Base-by-base conservation (phyloP, 2,113 vertebrate genomes). In the Cyphomyrus discorhynchus region DNA sequence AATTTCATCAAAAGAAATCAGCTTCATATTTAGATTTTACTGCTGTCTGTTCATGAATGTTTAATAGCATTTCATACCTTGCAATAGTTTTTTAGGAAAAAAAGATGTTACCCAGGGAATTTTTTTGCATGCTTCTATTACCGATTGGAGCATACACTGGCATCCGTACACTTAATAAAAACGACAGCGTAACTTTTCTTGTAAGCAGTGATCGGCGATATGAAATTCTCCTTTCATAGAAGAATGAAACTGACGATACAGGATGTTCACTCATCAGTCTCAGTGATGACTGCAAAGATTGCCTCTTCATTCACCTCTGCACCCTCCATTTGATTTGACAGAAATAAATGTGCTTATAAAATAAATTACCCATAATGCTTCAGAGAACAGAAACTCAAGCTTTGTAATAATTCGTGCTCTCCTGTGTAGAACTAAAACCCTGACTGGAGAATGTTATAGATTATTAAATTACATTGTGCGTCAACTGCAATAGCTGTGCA, bases 281-380 rank as follows among this genome's bases (percentile, higher is more conserved):
- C 70, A 77, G 70, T 77, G 70, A 35, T 77, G 70, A 19, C 35
- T 77, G 6, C 70, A 77, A 42, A 77, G 70, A 77, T 77, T 77
- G 66, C 3, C 70, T 39, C 11, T 19, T 42, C 70, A 39, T 77
- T 77, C 35, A 39, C 70, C 31, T 42, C 35, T 35, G 70, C 70
- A 77, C 31, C 70, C 70, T 17, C 70, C 70, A 77, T 42, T 77
- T 77, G 70, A 39, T 77, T 4, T 42, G 31, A 39, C 35, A 39
- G 35, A 39, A 77, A 77, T 42, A 77, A 77, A 77, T 35, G 70
- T 77, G 70, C 31, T 39, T 77, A 77, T 77, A 42, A 77, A 39
- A 77, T 39, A 66, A 66, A 77, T 77, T 77, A 77, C 70, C 70
- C 70, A 77, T 7, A 77, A 77, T 77, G 70, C 70, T 77, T 77